Evolutionary conservation across 1,140 invertebrate species (phyloP).

Genomic region (Trachymyrmex cornetzi): DNA sequence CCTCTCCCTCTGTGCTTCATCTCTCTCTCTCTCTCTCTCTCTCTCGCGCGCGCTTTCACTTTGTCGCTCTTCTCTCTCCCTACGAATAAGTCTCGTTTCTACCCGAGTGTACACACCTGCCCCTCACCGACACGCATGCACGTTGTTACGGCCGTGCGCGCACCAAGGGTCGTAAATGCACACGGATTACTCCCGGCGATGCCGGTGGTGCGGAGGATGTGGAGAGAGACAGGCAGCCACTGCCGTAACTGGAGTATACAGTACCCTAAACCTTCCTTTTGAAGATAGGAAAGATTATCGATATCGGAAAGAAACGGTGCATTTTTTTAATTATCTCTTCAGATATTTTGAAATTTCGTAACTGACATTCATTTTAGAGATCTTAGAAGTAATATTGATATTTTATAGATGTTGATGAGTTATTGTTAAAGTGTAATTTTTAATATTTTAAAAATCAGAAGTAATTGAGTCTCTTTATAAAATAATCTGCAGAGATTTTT

Average conservation of each 20-base stretch:
- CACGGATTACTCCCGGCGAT: constrained; percentile 81
- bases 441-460: background rate
- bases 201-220: constrained; percentile 67
- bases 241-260: constrained; percentile 53
- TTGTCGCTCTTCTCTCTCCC: constrained; percentile 60
- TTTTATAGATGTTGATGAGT: background rate
- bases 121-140: constrained; percentile 81
- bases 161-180: constrained; percentile 84
- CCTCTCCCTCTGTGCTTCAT: constrained; percentile 49
- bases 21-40: constrained; percentile 63
- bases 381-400: background rate
- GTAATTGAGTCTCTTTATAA: background rate
- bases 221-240: constrained; percentile 60
- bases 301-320: background rate
- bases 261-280: constrained; percentile 13
- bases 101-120: constrained; percentile 83
- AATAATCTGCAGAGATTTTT: constrained; percentile 3
- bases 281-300: background rate
- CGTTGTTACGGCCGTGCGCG: constrained; percentile 76
- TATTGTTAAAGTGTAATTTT: background rate
- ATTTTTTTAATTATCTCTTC: background rate
- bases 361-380: background rate
- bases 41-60: constrained; percentile 47
- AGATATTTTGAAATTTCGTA: background rate
- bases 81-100: constrained; percentile 66